phyloP scores from a whole-genome alignment of 2,113 vertebrate species.

The Hippocampus zosterae region DNA sequence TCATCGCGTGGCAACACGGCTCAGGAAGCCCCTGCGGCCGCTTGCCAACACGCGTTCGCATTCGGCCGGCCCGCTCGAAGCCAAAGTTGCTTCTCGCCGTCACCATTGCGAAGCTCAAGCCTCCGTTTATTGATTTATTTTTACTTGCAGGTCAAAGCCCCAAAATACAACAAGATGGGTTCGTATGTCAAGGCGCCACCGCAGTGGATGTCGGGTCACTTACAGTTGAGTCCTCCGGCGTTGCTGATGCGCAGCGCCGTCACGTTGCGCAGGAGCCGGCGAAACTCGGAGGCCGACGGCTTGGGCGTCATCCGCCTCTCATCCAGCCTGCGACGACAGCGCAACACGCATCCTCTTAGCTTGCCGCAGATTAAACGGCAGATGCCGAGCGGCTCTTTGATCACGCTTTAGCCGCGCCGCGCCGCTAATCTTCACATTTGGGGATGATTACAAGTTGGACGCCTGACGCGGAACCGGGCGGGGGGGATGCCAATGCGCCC shows the following conservation, averaged over 20 bases:
- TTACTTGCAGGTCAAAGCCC: too few relatives aligned
- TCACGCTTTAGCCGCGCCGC: constrained; percentile 6
- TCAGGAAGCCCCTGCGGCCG: too few relatives aligned
- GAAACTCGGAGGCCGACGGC: constrained; percentile 77
- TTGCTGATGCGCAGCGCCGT: constrained; percentile 71
- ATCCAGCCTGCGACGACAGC: constrained; percentile 71
- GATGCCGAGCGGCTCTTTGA: background rate
- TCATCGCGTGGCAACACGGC: too few relatives aligned
- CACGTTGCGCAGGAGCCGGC: constrained; percentile 81
- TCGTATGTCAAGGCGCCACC: background rate
- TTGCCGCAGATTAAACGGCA: constrained; percentile 5
- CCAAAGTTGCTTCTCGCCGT: too few relatives aligned
- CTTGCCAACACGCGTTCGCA: too few relatives aligned
- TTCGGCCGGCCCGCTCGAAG: too few relatives aligned
- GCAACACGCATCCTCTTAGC: constrained; percentile 16
- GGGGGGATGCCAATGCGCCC: constrained; percentile 41
- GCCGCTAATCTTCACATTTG: background rate
- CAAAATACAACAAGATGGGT: background rate
- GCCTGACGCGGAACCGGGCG: background rate
- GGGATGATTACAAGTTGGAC: background rate
- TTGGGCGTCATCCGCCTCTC: constrained; percentile 71
- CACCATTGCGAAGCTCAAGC: too few relatives aligned
- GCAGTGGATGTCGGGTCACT: constrained; percentile 40
- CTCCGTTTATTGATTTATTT: too few relatives aligned
- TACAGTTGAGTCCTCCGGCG: constrained; percentile 62